Conservation (phyloP, 2,113 vertebrate genomes). For the Cardinalis cardinalis region DNA sequence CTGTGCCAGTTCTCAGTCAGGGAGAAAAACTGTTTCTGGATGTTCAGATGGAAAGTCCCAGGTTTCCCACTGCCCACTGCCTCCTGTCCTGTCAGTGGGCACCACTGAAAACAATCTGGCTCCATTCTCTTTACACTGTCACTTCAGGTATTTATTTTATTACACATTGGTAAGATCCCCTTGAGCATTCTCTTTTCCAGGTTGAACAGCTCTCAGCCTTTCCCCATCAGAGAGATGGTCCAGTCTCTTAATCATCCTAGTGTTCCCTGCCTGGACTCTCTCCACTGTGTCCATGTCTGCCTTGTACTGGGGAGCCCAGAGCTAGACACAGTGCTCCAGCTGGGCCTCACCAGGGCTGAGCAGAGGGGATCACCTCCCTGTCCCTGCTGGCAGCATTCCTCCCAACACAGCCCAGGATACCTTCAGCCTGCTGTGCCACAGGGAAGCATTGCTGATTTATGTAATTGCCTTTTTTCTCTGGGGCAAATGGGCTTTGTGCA, state of each 20-base stretch:
- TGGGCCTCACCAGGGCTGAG: background rate
- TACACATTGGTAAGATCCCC: background rate
- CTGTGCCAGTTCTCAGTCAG: background rate
- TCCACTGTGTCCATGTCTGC: background rate
- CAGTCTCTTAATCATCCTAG: background rate
- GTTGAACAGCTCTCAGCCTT: background rate
- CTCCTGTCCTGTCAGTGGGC: background rate
- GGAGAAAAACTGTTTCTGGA: background rate
- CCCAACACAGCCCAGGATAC: background rate
- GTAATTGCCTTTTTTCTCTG: background rate
- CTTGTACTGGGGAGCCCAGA: background rate
- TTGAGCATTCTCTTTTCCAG: background rate
- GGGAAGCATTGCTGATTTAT: background rate
- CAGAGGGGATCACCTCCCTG: background rate
- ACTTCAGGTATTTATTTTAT: background rate
- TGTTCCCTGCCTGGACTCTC: background rate
- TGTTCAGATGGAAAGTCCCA: background rate
- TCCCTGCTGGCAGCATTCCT: background rate
- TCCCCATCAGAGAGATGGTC: background rate
- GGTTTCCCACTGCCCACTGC: background rate
- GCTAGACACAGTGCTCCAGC: background rate
- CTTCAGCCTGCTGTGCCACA: background rate
- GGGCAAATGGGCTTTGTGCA: background rate
- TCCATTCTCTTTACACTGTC: background rate
- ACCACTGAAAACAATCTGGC: background rate